Evolutionary conservation across 2,888 invertebrate species (phyloP), one percentile per base, ranked within the genome.

Genomic region (Nomada fabriciana): DNA sequence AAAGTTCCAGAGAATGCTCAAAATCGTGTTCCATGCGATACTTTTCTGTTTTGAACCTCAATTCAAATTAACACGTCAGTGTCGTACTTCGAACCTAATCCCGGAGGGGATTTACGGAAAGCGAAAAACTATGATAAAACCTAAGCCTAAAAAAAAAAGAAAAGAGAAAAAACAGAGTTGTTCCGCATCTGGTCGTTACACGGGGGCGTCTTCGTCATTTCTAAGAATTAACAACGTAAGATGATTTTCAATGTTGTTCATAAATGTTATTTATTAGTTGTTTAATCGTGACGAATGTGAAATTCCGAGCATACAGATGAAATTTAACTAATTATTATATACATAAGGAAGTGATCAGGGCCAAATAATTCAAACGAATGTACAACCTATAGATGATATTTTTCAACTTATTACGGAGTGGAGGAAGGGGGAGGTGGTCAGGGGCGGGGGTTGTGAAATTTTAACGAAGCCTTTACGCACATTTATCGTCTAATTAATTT

Each of bases 401-500:
- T 55, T 68, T 50, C 50, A 53, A 63, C 60, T 60, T 71, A 61
- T 47, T 29, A 52, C 23, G 36, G 15, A n/a, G 36, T 1, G 36
- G 36, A 36, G 36, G 36, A 36, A 36, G 36, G 36, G 36, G 36
- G 36, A 36, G 36, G 36, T 36, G 36, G 36, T 7, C 36, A 36
- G 36, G 36, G 52, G 25, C 50, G 70, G 67, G 61, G 60, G 42
- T 61, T 29, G 36, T 55, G 13, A 55, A 65, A 80, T 80, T 79
- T 79, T 67, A 50, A 79, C 42, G 53, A 65, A 79, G 71, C 60
- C 67, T 71, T 67, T 61, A 71, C 80, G 80, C 80, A 80, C 80
- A 80, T 61, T 67, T 71, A 60, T 64, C 53, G 43, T 50, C n/a
- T 50, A 29, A 47, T 64, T 70, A 57, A 53, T 65, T 70, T 57